A percentile compares a stretch with the other conserved stretches of the same genome.
Conservation (phyloP, 2,888 invertebrate species). For the Masnerella sp. region DNA sequence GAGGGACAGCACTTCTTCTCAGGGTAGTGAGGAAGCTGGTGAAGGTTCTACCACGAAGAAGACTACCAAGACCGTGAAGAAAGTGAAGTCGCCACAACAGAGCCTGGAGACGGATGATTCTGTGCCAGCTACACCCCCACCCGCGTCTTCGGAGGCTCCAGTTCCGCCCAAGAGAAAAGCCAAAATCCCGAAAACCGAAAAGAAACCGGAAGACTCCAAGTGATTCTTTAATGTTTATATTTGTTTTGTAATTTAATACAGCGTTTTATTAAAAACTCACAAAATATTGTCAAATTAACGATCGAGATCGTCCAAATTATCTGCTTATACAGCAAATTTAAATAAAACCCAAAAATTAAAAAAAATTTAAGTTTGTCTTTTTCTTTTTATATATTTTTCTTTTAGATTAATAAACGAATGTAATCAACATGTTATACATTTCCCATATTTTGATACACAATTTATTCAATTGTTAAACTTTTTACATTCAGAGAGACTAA, state of each 20-base stretch:
- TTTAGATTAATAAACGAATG: too few relatives aligned
- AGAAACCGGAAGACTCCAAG: constrained; percentile 43
- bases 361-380: too few relatives aligned
- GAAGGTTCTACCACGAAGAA: constrained; percentile 77
- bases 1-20: constrained; percentile 57
- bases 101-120: constrained; percentile 77
- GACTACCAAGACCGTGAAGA: constrained; percentile 78
- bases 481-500: too few relatives aligned
- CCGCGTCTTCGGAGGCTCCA: constrained; percentile 72
- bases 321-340: too few relatives aligned
- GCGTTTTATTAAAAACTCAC: constrained; percentile 9
- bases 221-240: constrained; percentile 9
- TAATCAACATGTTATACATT: too few relatives aligned
- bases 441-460: too few relatives aligned
- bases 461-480: too few relatives aligned
- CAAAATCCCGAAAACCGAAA: constrained; percentile 66
- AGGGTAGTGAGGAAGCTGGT: constrained; percentile 67
- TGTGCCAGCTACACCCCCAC: constrained; percentile 79
- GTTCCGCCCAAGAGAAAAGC: constrained; percentile 78
- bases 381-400: too few relatives aligned
- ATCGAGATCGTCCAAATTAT: too few relatives aligned
- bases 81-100: constrained; percentile 71
- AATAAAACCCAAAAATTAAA: not conserved
- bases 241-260: constrained; percentile 16
- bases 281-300: too few relatives aligned